Conservation (phyloP, 2,797 vertebrate species). For the Nothura maculosa region DNA sequence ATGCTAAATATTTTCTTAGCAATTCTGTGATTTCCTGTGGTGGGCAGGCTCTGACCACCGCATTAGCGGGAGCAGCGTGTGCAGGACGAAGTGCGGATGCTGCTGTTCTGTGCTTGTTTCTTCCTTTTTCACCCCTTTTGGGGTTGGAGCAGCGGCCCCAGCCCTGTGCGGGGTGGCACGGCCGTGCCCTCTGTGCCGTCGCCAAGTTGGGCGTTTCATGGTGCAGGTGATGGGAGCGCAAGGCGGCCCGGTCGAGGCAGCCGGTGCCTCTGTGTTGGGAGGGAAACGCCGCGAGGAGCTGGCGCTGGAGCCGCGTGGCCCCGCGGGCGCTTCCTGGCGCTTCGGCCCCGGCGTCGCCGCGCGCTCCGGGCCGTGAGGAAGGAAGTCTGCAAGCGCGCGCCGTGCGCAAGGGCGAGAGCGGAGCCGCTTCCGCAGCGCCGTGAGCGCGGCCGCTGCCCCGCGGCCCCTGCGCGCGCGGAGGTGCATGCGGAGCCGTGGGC, state of each 20-base stretch:
- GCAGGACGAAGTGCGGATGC: no score
- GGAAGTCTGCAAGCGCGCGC: slow-evolving; percentile 30
- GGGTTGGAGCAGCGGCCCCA: not conserved
- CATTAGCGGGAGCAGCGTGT: not conserved
- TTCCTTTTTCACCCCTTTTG: no score
- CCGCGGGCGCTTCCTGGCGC: no score
- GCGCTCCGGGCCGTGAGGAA: not conserved
- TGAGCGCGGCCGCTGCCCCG: not conserved
- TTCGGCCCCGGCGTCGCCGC: no score
- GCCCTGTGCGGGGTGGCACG: no score
- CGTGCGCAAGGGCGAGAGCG: not conserved
- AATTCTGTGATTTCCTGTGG: not conserved
- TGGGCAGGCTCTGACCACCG: not conserved
- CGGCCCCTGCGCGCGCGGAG: fast-evolving
- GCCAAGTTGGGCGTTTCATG: not conserved
- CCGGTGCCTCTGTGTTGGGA: no score
- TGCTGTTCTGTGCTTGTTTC: no score
- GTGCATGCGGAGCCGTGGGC: not conserved
- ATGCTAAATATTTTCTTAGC: not conserved
- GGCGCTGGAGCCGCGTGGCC: no score
- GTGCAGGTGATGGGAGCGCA: not conserved
- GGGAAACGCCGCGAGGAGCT: no score
- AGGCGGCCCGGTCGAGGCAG: no score
- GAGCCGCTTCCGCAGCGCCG: not conserved
- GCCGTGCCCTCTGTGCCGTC: not conserved